phyloP scores from a whole-genome alignment of 2,797 vertebrate species.

The Chromobotia macracanthus region DNA sequence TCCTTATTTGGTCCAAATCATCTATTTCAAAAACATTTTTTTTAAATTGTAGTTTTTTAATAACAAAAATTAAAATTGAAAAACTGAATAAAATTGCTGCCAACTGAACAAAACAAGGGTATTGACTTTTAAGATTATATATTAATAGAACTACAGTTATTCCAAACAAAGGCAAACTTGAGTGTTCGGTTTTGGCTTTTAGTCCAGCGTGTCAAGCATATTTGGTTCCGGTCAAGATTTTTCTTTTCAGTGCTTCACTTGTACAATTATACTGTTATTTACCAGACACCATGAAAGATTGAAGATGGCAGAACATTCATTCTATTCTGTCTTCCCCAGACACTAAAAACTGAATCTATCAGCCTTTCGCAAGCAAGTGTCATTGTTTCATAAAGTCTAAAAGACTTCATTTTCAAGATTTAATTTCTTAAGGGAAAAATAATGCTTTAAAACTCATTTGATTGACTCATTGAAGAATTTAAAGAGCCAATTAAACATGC shows the following conservation, averaged over 20 bases:
- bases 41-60: too few species aligned
- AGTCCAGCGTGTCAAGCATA: too few species aligned
- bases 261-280: background rate
- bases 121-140: too few species aligned
- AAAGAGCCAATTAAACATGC: constrained; percentile 11
- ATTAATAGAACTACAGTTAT: too few species aligned
- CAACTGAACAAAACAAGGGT: too few species aligned
- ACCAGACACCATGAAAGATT: background rate
- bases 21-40: too few species aligned
- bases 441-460: constrained; percentile 14
- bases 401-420: too few species aligned
- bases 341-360: background rate
- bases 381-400: background rate
- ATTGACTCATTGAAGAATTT: constrained; percentile 22
- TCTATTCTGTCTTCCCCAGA: background rate
- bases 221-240: background rate
- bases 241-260: background rate
- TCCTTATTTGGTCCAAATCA: too few species aligned
- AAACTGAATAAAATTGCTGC: too few species aligned
- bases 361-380: background rate
- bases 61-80: too few species aligned
- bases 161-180: too few species aligned
- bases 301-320: background rate
- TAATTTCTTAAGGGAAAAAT: background rate
- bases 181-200: too few species aligned